A percentile compares a stretch with the other conserved stretches of the same genome.
These are phyloP conservation scores for Pogona vitticeps DNA, from an alignment of 2,113 vertebrate species.

Conservation along the genomic window DNA sequence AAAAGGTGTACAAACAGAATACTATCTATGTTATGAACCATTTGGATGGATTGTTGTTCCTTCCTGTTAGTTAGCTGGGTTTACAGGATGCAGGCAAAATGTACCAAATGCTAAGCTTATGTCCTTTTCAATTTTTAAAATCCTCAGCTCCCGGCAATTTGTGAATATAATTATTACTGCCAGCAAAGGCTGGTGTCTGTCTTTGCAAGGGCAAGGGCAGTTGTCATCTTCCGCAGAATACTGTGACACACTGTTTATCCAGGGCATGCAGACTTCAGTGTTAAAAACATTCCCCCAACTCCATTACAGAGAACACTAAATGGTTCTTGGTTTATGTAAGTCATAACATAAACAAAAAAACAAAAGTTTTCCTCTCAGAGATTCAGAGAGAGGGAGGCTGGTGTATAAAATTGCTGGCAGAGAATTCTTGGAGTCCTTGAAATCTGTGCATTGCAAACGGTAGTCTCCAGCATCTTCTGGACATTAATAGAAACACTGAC, in stretches of 20 bases:
- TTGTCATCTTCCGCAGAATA: background rate
- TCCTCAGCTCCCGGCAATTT: background rate
- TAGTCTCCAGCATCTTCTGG: background rate
- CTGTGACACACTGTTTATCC: background rate
- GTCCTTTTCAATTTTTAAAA: background rate
- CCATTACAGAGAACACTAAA: background rate
- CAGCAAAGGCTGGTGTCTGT: background rate
- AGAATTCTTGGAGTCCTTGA: background rate
- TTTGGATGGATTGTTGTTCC: background rate
- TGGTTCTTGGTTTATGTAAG: background rate
- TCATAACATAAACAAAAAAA: background rate
- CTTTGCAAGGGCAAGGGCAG: background rate
- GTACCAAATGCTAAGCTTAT: background rate
- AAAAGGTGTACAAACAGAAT: too few relatives aligned
- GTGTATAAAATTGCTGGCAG: background rate
- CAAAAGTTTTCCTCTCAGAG: too few relatives aligned
- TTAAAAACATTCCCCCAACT: background rate
- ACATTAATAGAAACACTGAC: background rate
- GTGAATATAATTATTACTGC: slow-evolving; percentile 15
- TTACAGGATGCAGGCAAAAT: background rate
- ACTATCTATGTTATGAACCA: background rate
- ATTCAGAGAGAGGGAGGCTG: background rate
- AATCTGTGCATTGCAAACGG: background rate
- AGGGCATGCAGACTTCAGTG: background rate
- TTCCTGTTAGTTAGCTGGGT: background rate